Evolutionary conservation across 1,140 invertebrate genomes (phyloP), one percentile per base, ranked within the genome.

Genomic region (Tenebrio molitor): DNA sequence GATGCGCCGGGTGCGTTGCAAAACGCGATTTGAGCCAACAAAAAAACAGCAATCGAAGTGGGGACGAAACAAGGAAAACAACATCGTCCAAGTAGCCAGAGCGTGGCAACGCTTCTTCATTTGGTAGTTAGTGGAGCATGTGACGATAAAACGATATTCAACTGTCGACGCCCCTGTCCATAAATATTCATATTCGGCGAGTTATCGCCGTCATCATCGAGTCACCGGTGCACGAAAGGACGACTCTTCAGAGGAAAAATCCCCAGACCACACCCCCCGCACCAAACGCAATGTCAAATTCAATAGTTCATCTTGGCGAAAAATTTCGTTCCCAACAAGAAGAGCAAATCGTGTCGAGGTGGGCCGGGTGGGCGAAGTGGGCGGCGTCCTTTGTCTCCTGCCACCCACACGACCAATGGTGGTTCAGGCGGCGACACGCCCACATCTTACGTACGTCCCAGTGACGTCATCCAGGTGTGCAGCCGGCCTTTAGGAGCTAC

Each of bases 371-470:
- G 41, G 58, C 46, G 29, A 21, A 63, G 41, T 67, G 65, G 70
- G 70, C 41, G 73, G 44, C 19, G 25, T 34, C 63, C 29, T 53
- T 64, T 69, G 46, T 69, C 44, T 69, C 70, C 65, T 65, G 66
- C 74, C 69, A 72, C 69, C 74, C 74, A 72, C 74, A 69, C 74
- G 69, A 62, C 74, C 74, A 75, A 75, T 72, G 67, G 69, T 63
- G 39, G 36, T 17, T 15, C 14, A 39, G 39, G 25, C 17, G 14
- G 25, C 10, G 70, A 46, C 74, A 67, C 74, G 70, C 74, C 74
- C 42, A 67, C 42, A 46, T 69, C 58, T 50, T 50, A 65, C 33
- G 64, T 23, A 71, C 69, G 73, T 65, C 73, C 46, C 72, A 12
- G 46, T 66, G 46, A 71, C 68, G 73, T 71, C 73, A 71, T 36